Evolutionary conservation across 2,888 invertebrate genomes (phyloP).

Genomic region (Nebria brevicollis): DNA sequence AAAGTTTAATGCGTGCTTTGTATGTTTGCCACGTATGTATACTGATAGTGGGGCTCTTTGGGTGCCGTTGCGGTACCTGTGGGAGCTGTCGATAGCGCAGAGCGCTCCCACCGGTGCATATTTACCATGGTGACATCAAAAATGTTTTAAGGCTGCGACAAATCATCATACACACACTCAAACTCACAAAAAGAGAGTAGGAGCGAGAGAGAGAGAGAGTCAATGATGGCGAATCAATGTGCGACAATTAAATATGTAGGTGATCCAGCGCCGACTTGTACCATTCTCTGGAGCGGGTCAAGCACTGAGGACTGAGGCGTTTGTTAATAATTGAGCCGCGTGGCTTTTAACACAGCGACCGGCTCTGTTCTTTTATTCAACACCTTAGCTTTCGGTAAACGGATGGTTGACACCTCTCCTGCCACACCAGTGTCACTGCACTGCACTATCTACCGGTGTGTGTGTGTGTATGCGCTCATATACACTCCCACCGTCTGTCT

Average conservation of each 20-base stretch:
- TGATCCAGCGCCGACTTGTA: constrained; percentile 51
- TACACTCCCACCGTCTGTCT: too few species aligned
- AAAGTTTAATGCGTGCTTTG: not conserved
- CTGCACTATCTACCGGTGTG: too few species aligned
- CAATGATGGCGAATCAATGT: constrained; percentile 34
- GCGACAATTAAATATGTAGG: constrained; percentile 65
- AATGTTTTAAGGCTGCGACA: constrained; percentile 25
- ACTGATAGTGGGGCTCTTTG: not conserved
- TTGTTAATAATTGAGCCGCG: constrained; percentile 63
- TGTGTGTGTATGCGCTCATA: too few species aligned
- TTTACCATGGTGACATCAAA: constrained; percentile 15
- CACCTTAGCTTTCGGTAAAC: constrained; percentile 62
- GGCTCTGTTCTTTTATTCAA: constrained; percentile 63
- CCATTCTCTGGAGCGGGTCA: constrained; percentile 57
- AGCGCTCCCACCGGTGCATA: constrained; percentile 26
- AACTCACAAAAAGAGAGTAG: too few species aligned
- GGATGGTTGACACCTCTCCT: constrained; percentile 62
- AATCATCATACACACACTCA: not conserved
- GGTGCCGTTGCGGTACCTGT: constrained; percentile 25
- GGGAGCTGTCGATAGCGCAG: constrained; percentile 43
- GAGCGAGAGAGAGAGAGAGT: too few species aligned
- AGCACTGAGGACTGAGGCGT: constrained; percentile 55
- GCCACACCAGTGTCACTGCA: too few species aligned
- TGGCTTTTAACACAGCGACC: constrained; percentile 64
- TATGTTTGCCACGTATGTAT: constrained; percentile 2